Conservation (phyloP, 2,888 invertebrate species). For the Cheilosia scutellata region DNA sequence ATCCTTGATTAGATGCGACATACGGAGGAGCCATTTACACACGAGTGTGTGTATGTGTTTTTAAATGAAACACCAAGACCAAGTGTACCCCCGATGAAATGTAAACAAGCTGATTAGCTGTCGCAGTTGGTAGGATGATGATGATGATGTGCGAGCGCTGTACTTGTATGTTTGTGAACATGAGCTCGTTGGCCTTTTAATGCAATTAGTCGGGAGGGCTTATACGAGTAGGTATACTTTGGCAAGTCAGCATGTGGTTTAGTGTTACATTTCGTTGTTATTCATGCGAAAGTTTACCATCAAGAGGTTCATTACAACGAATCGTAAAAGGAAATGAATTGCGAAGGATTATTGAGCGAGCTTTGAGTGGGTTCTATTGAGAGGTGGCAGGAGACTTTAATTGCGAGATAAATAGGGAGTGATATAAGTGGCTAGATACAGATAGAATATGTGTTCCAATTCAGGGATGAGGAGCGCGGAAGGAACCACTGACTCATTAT, state of each 20-base stretch:
- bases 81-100: slow-evolving; percentile 56
- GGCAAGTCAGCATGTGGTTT: slow-evolving; percentile 66
- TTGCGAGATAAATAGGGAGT: not conserved
- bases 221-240: not conserved
- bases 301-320: slow-evolving; percentile 51
- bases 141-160: slow-evolving; percentile 21
- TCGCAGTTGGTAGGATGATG: slow-evolving; percentile 35
- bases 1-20: slow-evolving; percentile 47
- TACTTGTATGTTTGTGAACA: slow-evolving; percentile 28
- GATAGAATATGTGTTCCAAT: not conserved
- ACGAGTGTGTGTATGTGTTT: slow-evolving; percentile 22
- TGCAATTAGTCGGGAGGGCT: slow-evolving; percentile 66
- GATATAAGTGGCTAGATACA: not conserved
- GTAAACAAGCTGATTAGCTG: slow-evolving; percentile 74
- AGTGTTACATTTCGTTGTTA: slow-evolving; percentile 62
- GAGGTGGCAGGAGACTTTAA: not conserved
- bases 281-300: slow-evolving; percentile 31
- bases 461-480: not conserved
- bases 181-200: slow-evolving; percentile 73
- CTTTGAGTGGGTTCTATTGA: not conserved
- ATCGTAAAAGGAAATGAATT: slow-evolving; percentile 24
- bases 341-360: slow-evolving; percentile 14
- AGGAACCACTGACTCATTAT: no score
- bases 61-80: slow-evolving; percentile 55
- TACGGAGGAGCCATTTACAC: slow-evolving; percentile 13